Base-by-base conservation (phyloP, 30 jellyfish, hydroid and myxozoan species). In the Kudoa iwatai region DNA sequence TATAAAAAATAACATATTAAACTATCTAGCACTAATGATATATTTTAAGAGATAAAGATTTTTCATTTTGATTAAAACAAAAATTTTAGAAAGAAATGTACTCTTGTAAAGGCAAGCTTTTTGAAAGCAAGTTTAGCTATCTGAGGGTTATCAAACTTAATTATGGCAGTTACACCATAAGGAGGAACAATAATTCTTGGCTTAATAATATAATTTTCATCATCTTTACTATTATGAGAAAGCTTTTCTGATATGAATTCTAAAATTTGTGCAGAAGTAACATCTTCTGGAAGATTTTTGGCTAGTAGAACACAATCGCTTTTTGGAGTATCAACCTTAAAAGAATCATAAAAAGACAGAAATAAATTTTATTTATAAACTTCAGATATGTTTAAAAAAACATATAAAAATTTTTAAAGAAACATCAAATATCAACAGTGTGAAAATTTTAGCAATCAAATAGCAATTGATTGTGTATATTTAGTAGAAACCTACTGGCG, bases 101-200 rank as follows among this genome's bases (percentile, higher is more conserved):
- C 90, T 69, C 61, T 74, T 21, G 87, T 44, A 35, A 47, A 74
- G 0, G 87, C 87, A 13, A 74, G 42, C 23, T 65, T 39, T 19
- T 47, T 42, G 42, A 74, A 74, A 1, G 94, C 94, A 21, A 54
- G 25, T 31, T 52, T 54, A 4, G 94, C 88, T 40, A 60, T 84
- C 21, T 57, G 74, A 16, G 84, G 69, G 34, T 47, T 60, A 18
- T 33, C 20, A 39, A 62, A 74, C 44, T 61, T 85, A 33, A 74
- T 49, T 17, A 74, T 55, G 4, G 84, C 94, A 7, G 94, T 62
- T 19, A 74, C 53, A 9, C 94, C 87, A 33, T 60, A 49, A n/a
- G 94, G 94, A 10, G 94, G 94, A 50, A 74, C 46, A 33, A 74
- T 34, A 4, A 74, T 49, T 22, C 53, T 58, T 6, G 36, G 36